A percentile compares a stretch with the other conserved stretches of the same genome.
These are phyloP conservation scores for Mimachlamys varia DNA, from an alignment of 2,888 invertebrate genomes.

Conservation along the genomic window DNA sequence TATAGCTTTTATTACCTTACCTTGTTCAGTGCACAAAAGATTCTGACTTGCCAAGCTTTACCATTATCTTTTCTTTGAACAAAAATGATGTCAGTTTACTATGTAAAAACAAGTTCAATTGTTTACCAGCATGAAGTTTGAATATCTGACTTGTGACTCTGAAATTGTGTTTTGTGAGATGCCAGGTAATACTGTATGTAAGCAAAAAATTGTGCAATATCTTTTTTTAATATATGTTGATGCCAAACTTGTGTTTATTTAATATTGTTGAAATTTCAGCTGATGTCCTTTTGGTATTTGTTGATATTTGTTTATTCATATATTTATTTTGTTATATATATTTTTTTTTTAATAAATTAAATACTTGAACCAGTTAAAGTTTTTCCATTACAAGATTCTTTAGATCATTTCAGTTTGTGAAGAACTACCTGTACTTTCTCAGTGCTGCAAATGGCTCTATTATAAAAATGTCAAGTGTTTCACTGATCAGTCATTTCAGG, in stretches of 20 bases:
- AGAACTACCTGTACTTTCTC: background rate
- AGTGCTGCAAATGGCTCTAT: background rate
- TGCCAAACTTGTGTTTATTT: background rate
- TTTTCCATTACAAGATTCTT: background rate
- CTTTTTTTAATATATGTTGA: background rate
- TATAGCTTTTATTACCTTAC: background rate
- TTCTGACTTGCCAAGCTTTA: background rate
- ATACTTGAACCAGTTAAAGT: background rate
- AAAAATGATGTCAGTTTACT: background rate
- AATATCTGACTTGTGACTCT: background rate
- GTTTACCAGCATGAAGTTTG: background rate
- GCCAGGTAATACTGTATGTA: background rate
- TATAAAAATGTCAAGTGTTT: background rate
- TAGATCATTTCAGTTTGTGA: constrained; percentile 3
- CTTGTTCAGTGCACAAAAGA: constrained; percentile 4
- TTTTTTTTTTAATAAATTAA: constrained; percentile 4
- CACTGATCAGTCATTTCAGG: background rate
- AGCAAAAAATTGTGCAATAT: background rate
- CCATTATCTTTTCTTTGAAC: background rate
- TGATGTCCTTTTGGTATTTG: constrained; percentile 1
- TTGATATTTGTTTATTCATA: background rate
- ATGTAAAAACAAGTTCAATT: background rate
- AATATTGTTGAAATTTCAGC: background rate
- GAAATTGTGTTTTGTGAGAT: background rate
- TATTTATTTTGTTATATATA: background rate